Evolutionary conservation across 2,888 invertebrate species (phyloP), one percentile per base, ranked within the genome.

Genomic region (Euproctis similis): DNA sequence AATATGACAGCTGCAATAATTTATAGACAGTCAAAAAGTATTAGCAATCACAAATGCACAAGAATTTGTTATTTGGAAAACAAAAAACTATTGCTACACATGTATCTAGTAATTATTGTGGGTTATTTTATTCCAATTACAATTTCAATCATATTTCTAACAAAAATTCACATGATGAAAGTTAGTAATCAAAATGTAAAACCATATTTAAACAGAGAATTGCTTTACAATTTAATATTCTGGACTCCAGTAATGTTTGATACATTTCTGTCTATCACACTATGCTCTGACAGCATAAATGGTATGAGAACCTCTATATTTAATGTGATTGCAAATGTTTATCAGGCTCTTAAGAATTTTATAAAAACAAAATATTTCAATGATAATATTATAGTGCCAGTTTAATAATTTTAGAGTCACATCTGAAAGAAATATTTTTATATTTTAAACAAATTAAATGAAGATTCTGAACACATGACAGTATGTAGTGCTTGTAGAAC

Each of bases 181-280:
- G 40, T 73, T 1, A 73, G 71, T 34, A 69, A 59, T 32, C 35
- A 59, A 1, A 63, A 63, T 40, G 38, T 64, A 7, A 78, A 78
- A 34, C 68, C 59, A 1, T 72, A 67, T 62, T 68, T 78, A 1
- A 72, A 62, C 8, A 56, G 76, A 28, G 80, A 82, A 38, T 34
- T 81, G n/a, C 35, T 84, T 8, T 84, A 77, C 28, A 84, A 77
- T 32, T 53, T 84, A 22, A 44, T 84, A 8, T 80, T 85, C 46
- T 85, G 85, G 85, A 75, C 73, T 9, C 84, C 84, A 0, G 72
- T 78, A 0, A 74, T 82, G 70, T 73, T 85, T 48, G 81, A 85
- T 36, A 75, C 75, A 16, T 71, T 80, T 47, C 31, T 85, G 4
- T 76, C 82, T 1, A 41, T 81, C 7, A 51, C 77, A 24, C 36